Evolutionary conservation across 1,140 invertebrate species (phyloP).

Genomic region (Phenacoccus solenopsis): DNA sequence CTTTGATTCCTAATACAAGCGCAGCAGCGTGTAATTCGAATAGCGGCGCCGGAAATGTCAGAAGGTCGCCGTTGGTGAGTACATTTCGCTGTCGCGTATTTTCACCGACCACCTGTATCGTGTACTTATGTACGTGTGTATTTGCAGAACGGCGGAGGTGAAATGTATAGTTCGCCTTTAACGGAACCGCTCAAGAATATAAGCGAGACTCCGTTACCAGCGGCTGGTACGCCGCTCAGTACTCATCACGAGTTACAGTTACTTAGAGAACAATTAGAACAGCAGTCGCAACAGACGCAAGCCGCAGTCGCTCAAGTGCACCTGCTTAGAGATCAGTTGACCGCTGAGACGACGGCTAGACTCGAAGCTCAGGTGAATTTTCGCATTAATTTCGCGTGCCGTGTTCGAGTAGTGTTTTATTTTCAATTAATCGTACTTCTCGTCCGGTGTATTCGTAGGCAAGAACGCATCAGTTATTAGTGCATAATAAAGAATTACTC

Average conservation of each 20-base stretch:
- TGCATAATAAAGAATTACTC: constrained; percentile 87
- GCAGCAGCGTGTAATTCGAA: constrained; percentile 27
- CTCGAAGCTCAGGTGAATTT: constrained; percentile 73
- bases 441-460: no score
- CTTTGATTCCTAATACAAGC: constrained; percentile 34
- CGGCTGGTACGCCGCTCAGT: constrained; percentile 41
- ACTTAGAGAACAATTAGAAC: constrained; percentile 78
- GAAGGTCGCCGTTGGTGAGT: constrained; percentile 45
- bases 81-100: constrained; percentile 10
- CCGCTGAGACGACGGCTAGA: constrained; percentile 82
- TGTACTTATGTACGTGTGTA: neutral
- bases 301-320: constrained; percentile 84
- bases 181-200: constrained; percentile 33
- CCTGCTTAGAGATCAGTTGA: constrained; percentile 81
- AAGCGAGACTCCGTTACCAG: constrained; percentile 32
- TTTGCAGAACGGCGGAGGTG: constrained; percentile 35
- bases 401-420: neutral
- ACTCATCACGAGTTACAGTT: constrained; percentile 67
- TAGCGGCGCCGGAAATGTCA: constrained; percentile 37
- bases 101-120: neutral
- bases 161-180: constrained; percentile 39
- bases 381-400: neutral
- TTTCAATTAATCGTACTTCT: constrained; percentile 5
- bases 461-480: constrained; percentile 79
- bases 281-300: constrained; percentile 85